phyloP scores from a whole-genome alignment of 2,797 vertebrate species.

The Cyprinodon diabolis region DNA sequence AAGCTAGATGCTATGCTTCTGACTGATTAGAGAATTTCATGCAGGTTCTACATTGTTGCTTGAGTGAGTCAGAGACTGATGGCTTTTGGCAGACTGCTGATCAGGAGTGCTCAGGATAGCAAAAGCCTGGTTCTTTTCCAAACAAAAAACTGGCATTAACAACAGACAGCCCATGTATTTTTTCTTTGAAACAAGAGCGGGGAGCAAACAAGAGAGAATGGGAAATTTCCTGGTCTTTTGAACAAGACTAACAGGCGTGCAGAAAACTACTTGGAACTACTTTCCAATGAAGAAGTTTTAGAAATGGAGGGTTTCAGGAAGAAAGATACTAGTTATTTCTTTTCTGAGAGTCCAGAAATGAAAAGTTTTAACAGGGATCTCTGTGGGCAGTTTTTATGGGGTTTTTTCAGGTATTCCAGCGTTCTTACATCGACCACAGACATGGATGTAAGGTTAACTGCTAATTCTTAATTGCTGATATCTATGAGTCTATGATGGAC shows the following conservation, averaged over 20 bases:
- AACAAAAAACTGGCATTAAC: background rate
- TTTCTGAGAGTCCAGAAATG: background rate
- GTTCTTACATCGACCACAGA: background rate
- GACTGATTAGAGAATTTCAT: background rate
- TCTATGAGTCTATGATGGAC: no score
- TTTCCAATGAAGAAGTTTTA: background rate
- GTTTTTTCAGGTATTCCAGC: background rate
- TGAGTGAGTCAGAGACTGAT: constrained; percentile 8
- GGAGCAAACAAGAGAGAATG: background rate
- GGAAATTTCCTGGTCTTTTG: background rate
- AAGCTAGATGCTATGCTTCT: background rate
- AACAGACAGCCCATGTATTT: background rate
- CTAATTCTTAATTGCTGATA: background rate
- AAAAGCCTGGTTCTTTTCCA: background rate
- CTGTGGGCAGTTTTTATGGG: background rate
- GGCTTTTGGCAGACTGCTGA: constrained; percentile 4
- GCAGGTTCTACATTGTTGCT: background rate
- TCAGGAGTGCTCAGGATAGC: constrained; percentile 5
- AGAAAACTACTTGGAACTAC: background rate
- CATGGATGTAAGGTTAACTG: background rate
- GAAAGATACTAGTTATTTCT: background rate
- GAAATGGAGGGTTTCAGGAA: background rate
- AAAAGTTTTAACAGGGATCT: background rate
- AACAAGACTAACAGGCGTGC: background rate
- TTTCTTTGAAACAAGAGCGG: background rate